Evolutionary conservation across 2,888 invertebrate genomes (phyloP).

Genomic region (Branchellion lobata): DNA sequence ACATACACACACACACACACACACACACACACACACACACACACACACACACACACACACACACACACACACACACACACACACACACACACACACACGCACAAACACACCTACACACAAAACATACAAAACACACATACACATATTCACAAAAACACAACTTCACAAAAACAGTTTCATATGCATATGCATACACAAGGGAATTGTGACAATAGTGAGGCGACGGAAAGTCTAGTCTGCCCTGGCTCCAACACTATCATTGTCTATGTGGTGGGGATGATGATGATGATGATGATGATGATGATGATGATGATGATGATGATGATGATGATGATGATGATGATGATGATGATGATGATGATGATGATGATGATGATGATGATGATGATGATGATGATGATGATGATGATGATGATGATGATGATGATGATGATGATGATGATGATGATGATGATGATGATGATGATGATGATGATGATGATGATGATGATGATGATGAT

Average conservation of each 20-base stretch:
- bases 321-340: constrained; percentile 3
- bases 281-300: background rate
- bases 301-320: background rate
- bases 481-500: background rate
- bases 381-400: constrained; percentile 2
- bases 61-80: no score
- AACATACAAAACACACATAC: no score
- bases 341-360: background rate
- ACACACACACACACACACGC: no score
- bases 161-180: no score
- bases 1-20: no score
- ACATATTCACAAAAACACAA: no score
- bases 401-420: background rate
- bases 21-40: no score
- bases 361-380: background rate
- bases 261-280: background rate
- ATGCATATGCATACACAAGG: background rate
- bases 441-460: background rate
- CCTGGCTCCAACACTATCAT: background rate
- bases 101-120: no score
- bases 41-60: no score
- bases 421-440: background rate
- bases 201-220: constrained; percentile 8
- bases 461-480: background rate
- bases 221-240: background rate